Conservation (phyloP, 2,888 invertebrate species). For the Formica aserva region DNA sequence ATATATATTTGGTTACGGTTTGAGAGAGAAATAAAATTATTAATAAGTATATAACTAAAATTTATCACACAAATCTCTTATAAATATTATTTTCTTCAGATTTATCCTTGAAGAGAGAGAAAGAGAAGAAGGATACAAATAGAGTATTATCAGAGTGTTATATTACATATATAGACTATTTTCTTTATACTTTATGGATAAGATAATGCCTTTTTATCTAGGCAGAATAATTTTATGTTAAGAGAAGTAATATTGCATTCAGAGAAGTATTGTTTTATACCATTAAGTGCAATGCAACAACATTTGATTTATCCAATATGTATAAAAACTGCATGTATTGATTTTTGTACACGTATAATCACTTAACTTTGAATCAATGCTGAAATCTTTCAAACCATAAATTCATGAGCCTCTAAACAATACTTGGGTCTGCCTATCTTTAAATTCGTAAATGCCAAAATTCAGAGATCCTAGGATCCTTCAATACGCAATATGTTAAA, state of each 20-base stretch:
- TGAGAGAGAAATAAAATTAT: no score
- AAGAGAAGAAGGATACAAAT: not conserved
- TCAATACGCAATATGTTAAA: not conserved
- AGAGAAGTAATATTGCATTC: not conserved
- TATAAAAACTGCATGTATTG: not conserved
- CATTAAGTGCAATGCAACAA: not conserved
- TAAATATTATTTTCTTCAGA: not conserved
- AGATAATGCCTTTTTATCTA: constrained; percentile 9
- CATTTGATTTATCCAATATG: not conserved
- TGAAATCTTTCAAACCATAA: not conserved
- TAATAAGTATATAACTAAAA: not conserved
- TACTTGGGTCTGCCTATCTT: not conserved
- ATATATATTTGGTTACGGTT: not conserved
- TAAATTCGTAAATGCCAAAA: not conserved
- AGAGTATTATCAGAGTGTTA: constrained; percentile 1
- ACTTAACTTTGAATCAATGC: not conserved
- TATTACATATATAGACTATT: not conserved
- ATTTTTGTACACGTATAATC: not conserved
- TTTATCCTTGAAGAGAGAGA: constrained; percentile 3
- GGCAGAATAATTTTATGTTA: not conserved
- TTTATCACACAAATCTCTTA: not conserved
- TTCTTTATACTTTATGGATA: constrained; percentile 18
- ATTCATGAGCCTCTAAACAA: not conserved
- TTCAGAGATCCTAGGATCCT: not conserved
- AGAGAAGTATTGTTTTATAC: not conserved